Evolutionary conservation across 1,140 invertebrate species (phyloP).

Genomic region (Rhagoletis pomonella): DNA sequence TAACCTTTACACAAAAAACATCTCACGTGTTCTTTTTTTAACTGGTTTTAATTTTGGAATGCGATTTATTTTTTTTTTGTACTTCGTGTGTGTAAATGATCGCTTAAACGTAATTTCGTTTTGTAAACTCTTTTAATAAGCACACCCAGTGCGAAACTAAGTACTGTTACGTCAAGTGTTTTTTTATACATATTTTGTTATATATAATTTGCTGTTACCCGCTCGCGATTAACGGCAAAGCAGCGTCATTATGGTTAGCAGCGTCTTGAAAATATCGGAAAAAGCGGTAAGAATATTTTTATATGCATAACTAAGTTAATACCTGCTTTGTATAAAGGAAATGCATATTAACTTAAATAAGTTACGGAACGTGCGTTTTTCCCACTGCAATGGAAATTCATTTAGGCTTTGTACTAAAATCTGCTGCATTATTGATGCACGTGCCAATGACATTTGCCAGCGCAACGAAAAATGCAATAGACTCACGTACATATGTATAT

Average conservation of each 20-base stretch:
- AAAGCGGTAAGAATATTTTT: constrained; percentile 54
- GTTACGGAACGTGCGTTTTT: neutral
- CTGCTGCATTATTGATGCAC: neutral
- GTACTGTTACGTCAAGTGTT: neutral
- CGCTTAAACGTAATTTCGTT: neutral
- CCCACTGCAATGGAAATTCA: too few species aligned
- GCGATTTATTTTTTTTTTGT: neutral
- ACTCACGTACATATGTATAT: neutral
- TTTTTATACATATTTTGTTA: neutral
- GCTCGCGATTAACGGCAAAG: neutral
- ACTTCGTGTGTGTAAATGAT: too few species aligned
- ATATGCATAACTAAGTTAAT: too few species aligned
- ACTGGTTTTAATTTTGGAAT: neutral
- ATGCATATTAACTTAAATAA: too few species aligned
- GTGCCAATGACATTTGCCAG: neutral
- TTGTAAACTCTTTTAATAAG: neutral
- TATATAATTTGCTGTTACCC: neutral
- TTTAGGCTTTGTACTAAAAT: neutral
- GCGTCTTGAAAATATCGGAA: constrained; percentile 55
- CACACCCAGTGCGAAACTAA: neutral
- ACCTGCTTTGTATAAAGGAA: too few species aligned
- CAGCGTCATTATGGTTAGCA: constrained; percentile 57
- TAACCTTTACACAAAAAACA: neutral
- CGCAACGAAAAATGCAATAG: neutral
- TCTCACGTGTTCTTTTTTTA: neutral